These are phyloP conservation scores for Coracopsis vasa DNA, from an alignment of 2,113 vertebrate species.

Conservation along the genomic window DNA sequence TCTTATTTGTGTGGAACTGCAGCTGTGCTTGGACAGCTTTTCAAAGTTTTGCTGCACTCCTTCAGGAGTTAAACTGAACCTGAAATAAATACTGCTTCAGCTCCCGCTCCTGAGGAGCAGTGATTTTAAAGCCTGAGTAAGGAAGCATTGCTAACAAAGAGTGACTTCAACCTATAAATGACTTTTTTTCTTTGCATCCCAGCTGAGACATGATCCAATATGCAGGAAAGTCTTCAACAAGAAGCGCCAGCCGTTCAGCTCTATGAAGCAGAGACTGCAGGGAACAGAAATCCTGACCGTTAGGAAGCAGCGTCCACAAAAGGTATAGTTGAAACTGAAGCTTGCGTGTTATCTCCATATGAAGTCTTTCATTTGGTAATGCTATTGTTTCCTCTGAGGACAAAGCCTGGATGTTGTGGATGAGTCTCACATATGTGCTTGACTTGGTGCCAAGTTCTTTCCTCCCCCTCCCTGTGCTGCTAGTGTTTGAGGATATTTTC, in stretches of 20 bases:
- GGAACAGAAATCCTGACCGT: constrained; percentile 48
- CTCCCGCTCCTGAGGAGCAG: background rate
- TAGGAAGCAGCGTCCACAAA: background rate
- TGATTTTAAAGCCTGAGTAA: background rate
- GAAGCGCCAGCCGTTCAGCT: constrained; percentile 67
- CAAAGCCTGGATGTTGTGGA: constrained; percentile 34
- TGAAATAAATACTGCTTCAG: background rate
- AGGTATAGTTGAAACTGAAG: constrained; percentile 9
- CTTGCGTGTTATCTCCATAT: background rate
- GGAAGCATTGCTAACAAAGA: background rate
- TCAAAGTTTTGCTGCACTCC: background rate
- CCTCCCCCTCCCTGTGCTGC: background rate
- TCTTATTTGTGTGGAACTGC: background rate
- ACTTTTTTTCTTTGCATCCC: background rate
- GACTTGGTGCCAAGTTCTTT: background rate
- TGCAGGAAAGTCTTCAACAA: constrained; percentile 61
- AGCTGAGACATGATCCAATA: constrained; percentile 65
- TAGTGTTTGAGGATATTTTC: background rate
- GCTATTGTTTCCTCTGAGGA: background rate
- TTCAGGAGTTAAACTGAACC: background rate
- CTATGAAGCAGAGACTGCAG: constrained; percentile 61
- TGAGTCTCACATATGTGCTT: background rate
- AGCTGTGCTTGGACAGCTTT: background rate
- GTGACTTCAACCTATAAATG: background rate
- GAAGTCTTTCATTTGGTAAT: background rate